phyloP scores from a whole-genome alignment of 2,888 invertebrate genomes.

The Piscicola geometra region DNA sequence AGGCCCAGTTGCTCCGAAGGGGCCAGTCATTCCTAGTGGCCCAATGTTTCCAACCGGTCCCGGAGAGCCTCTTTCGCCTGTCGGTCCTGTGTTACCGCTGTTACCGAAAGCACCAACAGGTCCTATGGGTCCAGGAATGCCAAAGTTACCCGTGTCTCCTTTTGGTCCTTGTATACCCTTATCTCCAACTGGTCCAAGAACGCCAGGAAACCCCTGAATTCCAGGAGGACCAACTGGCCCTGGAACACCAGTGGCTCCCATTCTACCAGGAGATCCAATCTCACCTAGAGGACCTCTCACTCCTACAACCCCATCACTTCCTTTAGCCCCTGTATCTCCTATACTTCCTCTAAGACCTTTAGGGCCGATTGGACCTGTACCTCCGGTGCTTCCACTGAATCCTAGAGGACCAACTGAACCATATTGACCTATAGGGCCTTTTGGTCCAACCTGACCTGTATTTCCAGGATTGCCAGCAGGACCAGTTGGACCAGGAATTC shows the following conservation, averaged over 20 bases:
- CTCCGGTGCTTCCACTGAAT: slow-evolving; percentile 1
- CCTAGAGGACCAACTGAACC: slow-evolving; percentile 4
- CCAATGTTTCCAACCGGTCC: slow-evolving; percentile 36
- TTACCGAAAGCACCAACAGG: slow-evolving; percentile 28
- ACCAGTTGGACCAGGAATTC: neutral
- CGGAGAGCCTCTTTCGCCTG: slow-evolving; percentile 32
- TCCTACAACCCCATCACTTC: slow-evolving; percentile 33
- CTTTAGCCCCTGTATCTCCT: slow-evolving; percentile 38
- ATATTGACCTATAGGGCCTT: neutral
- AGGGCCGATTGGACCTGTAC: slow-evolving; percentile 37
- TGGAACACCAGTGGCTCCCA: slow-evolving; percentile 38
- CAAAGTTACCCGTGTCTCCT: slow-evolving; percentile 40
- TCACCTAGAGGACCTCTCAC: slow-evolving; percentile 27
- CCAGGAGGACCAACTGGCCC: slow-evolving; percentile 41
- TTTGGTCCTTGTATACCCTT: slow-evolving; percentile 33
- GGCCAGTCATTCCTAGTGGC: slow-evolving; percentile 35
- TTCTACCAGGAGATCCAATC: slow-evolving; percentile 27
- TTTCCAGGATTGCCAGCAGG: neutral
- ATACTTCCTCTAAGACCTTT: slow-evolving; percentile 35
- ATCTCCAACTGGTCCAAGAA: slow-evolving; percentile 24
- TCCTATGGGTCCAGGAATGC: slow-evolving; percentile 39
- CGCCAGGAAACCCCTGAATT: slow-evolving; percentile 28
- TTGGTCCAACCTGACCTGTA: neutral
- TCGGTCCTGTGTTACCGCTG: slow-evolving; percentile 47
- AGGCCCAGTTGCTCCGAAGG: slow-evolving; percentile 6